Evolutionary conservation across 2,797 vertebrate genomes (phyloP).

Genomic region (Hyperoplus lanceolatus): DNA sequence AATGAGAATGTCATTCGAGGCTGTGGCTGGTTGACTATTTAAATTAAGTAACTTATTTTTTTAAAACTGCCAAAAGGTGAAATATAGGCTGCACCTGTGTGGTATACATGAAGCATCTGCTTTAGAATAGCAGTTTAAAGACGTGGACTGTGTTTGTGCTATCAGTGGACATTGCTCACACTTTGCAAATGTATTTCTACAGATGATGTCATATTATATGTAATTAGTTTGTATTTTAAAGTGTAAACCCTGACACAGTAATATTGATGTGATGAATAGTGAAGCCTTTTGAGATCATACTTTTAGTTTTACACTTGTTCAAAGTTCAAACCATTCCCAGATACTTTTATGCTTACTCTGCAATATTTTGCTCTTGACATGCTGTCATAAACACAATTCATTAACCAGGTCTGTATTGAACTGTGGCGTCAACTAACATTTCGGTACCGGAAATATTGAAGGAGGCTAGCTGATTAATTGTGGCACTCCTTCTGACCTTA

Average conservation of each 20-base stretch:
- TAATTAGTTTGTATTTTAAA: neutral
- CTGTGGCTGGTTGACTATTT: slow-evolving; percentile 14
- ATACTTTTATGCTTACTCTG: slow-evolving; percentile 5
- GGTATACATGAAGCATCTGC: neutral
- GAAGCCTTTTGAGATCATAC: neutral
- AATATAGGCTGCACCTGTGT: neutral
- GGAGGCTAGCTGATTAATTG: slow-evolving; percentile 58
- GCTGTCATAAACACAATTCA: slow-evolving; percentile 22
- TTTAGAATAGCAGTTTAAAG: neutral
- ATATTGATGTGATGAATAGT: neutral
- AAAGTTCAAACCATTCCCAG: neutral
- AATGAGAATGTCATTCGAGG: slow-evolving; percentile 12
- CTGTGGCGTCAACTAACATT: slow-evolving; percentile 40
- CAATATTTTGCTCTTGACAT: slow-evolving; percentile 9
- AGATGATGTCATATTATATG: neutral
- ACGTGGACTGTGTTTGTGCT: neutral
- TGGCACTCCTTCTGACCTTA: slow-evolving; percentile 67
- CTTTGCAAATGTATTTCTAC: neutral
- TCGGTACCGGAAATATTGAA: slow-evolving; percentile 53
- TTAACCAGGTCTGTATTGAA: slow-evolving; percentile 27
- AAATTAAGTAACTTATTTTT: slow-evolving; percentile 6
- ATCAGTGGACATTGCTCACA: neutral
- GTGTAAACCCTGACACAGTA: too few relatives aligned
- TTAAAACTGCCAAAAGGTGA: neutral
- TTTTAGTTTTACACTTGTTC: neutral